Percentiles rank a stretch among this genome's conserved stretches.
Conservation (phyloP, 2,113 vertebrate genomes). For the Lucifuga dentata region DNA sequence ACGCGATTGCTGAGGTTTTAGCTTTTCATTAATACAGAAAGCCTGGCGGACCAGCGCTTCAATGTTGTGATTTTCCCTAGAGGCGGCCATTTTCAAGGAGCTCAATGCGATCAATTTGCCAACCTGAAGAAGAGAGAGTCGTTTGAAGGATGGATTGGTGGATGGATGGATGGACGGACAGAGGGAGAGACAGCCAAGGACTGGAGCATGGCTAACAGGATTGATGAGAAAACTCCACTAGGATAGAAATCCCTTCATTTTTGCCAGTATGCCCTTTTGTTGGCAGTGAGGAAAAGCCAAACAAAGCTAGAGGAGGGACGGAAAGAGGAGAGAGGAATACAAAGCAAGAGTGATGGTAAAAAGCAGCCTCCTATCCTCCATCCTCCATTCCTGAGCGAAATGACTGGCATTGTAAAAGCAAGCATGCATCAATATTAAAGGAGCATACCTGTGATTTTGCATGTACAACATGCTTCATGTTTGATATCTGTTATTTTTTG, state of each 20-base stretch:
- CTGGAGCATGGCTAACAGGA: conserved; percentile 50
- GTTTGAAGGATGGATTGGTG: conserved; percentile 30
- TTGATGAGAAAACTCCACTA: conserved; percentile 49
- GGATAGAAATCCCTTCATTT: conserved; percentile 53
- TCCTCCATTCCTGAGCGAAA: conserved; percentile 7
- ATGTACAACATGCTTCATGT: no score
- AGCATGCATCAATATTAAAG: no score
- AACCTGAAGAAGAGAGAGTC: conserved; percentile 6
- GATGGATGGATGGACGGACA: conserved; percentile 34
- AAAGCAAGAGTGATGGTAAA: conserved; percentile 7
- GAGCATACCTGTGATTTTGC: no score
- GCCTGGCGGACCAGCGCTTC: conserved; percentile 27
- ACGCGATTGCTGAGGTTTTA: conserved; percentile 38
- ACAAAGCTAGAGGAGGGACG: conserved; percentile 28
- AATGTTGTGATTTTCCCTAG: conserved; percentile 34
- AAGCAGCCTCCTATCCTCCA: no score
- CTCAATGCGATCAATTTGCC: conserved; percentile 57
- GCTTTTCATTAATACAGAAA: conserved; percentile 67
- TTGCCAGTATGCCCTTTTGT: conserved; percentile 36
- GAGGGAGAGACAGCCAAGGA: conserved; percentile 17
- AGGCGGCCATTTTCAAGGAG: conserved; percentile 46
- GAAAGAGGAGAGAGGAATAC: conserved; percentile 25
- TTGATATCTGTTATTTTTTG: no score
- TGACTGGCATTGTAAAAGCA: no score
- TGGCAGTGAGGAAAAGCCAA: conserved; percentile 1